These are phyloP conservation scores for Brotula barbata DNA, from an alignment of 2,797 vertebrate species.

Conservation along the genomic window DNA sequence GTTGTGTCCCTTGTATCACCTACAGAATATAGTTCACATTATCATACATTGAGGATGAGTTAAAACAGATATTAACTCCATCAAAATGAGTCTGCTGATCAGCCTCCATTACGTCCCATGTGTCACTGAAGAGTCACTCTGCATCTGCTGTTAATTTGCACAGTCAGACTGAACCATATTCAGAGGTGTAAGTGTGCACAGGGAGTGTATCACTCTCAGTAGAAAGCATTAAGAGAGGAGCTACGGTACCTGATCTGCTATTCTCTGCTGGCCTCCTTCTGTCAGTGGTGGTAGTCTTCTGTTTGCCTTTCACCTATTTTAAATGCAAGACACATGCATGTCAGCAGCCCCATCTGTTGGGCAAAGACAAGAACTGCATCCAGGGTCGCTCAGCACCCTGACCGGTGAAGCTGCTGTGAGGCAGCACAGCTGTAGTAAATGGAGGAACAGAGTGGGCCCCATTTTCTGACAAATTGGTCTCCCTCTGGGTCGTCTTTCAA, in stretches of 20 bases:
- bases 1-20: neutral
- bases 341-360: slow-evolving; percentile 55
- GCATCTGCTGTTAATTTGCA: slow-evolving; percentile 8
- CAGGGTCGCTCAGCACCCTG: neutral
- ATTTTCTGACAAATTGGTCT: slow-evolving; percentile 40
- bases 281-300: slow-evolving; percentile 54
- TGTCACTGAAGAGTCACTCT: neutral
- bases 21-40: neutral
- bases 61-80: neutral
- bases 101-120: neutral
- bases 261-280: slow-evolving; percentile 60
- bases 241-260: slow-evolving; percentile 38
- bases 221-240: slow-evolving; percentile 9
- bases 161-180: neutral
- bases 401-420: slow-evolving; percentile 11
- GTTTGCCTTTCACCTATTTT: slow-evolving; percentile 63
- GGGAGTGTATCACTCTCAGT: slow-evolving; percentile 8
- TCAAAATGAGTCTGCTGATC: slow-evolving; percentile 2
- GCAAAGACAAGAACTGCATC: slow-evolving; percentile 3
- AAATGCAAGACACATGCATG: neutral
- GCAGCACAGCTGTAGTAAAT: slow-evolving; percentile 27
- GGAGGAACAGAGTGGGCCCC: slow-evolving; percentile 27
- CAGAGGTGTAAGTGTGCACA: neutral
- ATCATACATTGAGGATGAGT: neutral
- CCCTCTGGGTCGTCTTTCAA: slow-evolving; percentile 24